Base-by-base conservation (phyloP, 1,140 invertebrate genomes). In the Pentalonia nigronervosa region DNA sequence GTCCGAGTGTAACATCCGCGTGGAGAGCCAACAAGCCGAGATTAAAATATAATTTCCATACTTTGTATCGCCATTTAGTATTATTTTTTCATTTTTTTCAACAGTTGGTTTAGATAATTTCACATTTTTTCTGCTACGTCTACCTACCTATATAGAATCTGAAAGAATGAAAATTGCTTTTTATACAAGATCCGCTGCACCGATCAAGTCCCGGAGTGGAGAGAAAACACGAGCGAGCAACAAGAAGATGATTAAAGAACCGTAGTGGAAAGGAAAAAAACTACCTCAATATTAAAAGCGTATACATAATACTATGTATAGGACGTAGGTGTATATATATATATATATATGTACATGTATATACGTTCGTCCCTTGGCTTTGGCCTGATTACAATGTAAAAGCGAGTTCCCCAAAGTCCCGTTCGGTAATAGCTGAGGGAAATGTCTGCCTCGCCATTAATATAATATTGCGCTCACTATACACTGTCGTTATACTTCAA, bases 101-200 rank as follows among this genome's bases (percentile, higher is more conserved):
- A 14, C 14, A 67, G 60, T 53, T 53, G 21, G n/a, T 76, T 76
- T 76, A 76, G 60, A 53, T 76, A 76, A 34, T 76, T 76, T 76
- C 14, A 17, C 60, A 76, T 76, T 76, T 76, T 76, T 76, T 30
- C 30, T 76, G 23, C 30, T 67, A 1, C 47, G 4, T 17, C 17
- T 53, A 53, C 14, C 41, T 41, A 41, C 41, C 41, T 41, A 41
- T 17, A 34, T 76, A 76, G n/a, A 76, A 76, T 76, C 30, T 76
- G n/a, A 76, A 76, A n/a, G 60, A 76, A 76, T n/a, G 30, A 76
- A 76, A 76, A 76, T 76, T 76, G n/a, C 60, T 76, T 76, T 76
- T 67, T 76, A 30, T 2, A 7, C n/a, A n/a, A 30, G 60, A 76
- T 76, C 30, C 60, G 11, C 14, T 30, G 30, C 41, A 41, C 2